Evolutionary conservation across 53 echinoderm and acorn worm genomes (phyloP), one percentile per base, ranked within the genome.

Genomic region (Pentamera pediparva): DNA sequence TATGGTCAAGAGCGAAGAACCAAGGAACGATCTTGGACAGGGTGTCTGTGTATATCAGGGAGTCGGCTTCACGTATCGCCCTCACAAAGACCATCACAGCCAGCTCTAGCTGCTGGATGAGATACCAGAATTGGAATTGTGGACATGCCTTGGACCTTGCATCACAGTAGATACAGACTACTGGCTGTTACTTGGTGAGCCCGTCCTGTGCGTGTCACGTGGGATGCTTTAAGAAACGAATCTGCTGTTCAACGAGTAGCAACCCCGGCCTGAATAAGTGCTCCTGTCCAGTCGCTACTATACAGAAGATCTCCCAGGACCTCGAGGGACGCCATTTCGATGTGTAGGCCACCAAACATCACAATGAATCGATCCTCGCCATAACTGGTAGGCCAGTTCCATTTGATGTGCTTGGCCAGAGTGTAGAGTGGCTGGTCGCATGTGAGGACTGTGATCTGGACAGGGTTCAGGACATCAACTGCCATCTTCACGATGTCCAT

Each of bases 361-460:
- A 81, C 49, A 4, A 81, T 47, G 32, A 53, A 74, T 9, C 32
- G 39, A 27, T 61, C 54, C 34, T 80, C 52, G 32, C 62, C 74
- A 35, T 61, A 50, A 0, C 8, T 61, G 22, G 28, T 20, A 1
- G 62, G 81, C 49, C 61, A 61, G 20, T 17, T 18, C 54, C 53
- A 52, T 17, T 74, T 61, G 62, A 65, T 26, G 60, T 51, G 50
- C 32, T 74, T 62, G 32, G 75, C 75, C 6, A 62, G 18, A 34
- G 79, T 39, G 29, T 38, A 78, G 40, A 78, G 37, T 37, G 67
- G 69, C 32, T 81, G 82, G 39, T 81, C 76, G 29, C 35, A 61
- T 38, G 41, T 61, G 31, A 76, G 22, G 5, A 84, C 62, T 26
- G 84, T 72, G n/a, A 57, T 62, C 26, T 84, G 84, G 10, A 78